Conservation (phyloP, 2,113 vertebrate species). For the Gobio gobio region DNA sequence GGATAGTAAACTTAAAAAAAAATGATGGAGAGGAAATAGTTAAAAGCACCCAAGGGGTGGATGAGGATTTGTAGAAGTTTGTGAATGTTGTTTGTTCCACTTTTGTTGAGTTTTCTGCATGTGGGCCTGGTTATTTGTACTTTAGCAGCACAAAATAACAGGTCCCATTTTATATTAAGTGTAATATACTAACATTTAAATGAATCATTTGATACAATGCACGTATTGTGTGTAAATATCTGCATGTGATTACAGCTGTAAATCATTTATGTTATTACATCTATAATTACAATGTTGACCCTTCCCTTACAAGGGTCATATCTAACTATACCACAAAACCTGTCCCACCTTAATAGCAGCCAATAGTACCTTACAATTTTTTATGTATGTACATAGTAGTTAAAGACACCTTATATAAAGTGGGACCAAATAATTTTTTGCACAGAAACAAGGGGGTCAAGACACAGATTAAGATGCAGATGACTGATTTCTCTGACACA, state of each 20-base stretch:
- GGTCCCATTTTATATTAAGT: too few species aligned
- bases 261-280: background rate
- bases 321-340: background rate
- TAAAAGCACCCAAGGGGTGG: background rate
- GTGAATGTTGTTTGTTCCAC: background rate
- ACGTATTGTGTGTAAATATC: background rate
- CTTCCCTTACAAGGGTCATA: background rate
- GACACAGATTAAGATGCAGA: slow-evolving; percentile 37
- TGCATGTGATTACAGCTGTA: background rate
- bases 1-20: too few species aligned
- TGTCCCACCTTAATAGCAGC: too few species aligned
- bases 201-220: too few species aligned
- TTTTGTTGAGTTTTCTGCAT: background rate
- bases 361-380: too few species aligned
- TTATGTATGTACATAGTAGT: too few species aligned
- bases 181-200: too few species aligned
- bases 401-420: too few species aligned
- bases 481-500: slow-evolving; percentile 36
- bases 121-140: background rate
- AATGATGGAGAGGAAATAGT: too few species aligned
- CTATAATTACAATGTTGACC: background rate
- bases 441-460: background rate
- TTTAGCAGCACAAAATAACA: background rate
- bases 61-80: background rate
- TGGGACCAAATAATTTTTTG: background rate